Percentiles rank a stretch among this genome's conserved stretches.
These are phyloP conservation scores for Chloroclysta siterata DNA, from an alignment of 2,888 invertebrate species.

Conservation along the genomic window DNA sequence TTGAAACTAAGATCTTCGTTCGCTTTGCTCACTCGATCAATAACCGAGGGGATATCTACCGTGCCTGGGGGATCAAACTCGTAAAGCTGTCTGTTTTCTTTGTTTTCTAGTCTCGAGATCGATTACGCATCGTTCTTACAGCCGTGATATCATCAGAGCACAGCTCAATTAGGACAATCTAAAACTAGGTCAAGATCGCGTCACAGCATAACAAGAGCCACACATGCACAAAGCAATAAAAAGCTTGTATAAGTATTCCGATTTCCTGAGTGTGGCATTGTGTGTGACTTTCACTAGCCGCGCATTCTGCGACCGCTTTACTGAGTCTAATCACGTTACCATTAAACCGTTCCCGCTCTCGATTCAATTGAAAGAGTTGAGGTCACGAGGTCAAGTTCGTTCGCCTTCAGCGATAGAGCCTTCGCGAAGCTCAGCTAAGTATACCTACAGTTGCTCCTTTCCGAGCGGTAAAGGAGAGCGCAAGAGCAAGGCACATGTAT, in stretches of 20 bases:
- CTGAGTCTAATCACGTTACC: slow-evolving; percentile 13
- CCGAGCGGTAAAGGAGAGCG: neutral
- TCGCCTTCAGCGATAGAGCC: slow-evolving; percentile 11
- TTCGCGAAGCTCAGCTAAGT: slow-evolving; percentile 1
- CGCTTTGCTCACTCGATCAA: no score
- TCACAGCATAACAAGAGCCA: neutral
- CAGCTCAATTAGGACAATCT: neutral
- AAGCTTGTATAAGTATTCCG: neutral
- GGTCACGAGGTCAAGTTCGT: slow-evolving; percentile 25
- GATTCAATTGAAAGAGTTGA: slow-evolving; percentile 9
- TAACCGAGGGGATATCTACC: no score
- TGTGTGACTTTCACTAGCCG: slow-evolving; percentile 31
- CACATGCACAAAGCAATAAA: neutral
- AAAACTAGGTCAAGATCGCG: neutral
- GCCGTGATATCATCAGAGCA: neutral
- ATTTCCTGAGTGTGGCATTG: neutral
- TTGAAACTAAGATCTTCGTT: no score
- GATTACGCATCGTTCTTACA: neutral
- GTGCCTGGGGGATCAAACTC: no score
- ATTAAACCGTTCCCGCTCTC: slow-evolving; percentile 17
- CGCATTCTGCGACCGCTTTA: neutral
- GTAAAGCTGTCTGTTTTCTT: no score
- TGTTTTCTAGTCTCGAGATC: no score
- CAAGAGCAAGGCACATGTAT: neutral
- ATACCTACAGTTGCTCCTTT: neutral